Evolutionary conservation across 2,113 vertebrate genomes (phyloP), one percentile per base, ranked within the genome.

Genomic region (Dicentrarchus labrax): DNA sequence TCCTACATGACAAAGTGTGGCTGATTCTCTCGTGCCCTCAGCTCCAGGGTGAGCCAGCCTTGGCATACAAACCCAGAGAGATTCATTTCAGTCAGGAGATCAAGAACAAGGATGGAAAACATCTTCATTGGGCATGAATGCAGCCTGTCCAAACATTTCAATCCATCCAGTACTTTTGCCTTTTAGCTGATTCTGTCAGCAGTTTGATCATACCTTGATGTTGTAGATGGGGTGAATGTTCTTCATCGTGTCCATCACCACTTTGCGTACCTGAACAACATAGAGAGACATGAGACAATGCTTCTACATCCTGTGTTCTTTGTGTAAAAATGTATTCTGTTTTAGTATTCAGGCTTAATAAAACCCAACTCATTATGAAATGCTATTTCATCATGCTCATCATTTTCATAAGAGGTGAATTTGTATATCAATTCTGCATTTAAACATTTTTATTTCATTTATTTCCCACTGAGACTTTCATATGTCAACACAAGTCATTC

Each of bases 191-290:
- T 30, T 30, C 30, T 30, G 30, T 39, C 16, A 15, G 45, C 43
- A 47, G 61, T 0, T 3, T 8, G n/a, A 74, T 41, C 59, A 0
- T 82, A 99, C 98, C 96, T 99, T 99, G 80, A 99, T 99, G 90
- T 99, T 99, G 93, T 99, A 99, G 92, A 99, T 99, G 39, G 98
- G 98, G 86, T 99, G 98, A 90, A 99, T 96, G 93, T 99, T 99
- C 95, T 98, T 99, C 98, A 99, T 97, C 0, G 98, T 99, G 90
- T 99, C 98, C 93, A 97, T 78, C 84, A 99, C 97, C 72, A 99
- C 97, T 94, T 98, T 99, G 68, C 98, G 96, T 53, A 98, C 98
- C 98, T 99, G 83, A 54, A 89, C 86, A 92, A 85, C 71, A 80
- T 22, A 68, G 12, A 30, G 6, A 39, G 10, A 38, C 7, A 39